phyloP scores from a whole-genome alignment of 2,797 vertebrate genomes.

The Pantherophis vulpinus region DNA sequence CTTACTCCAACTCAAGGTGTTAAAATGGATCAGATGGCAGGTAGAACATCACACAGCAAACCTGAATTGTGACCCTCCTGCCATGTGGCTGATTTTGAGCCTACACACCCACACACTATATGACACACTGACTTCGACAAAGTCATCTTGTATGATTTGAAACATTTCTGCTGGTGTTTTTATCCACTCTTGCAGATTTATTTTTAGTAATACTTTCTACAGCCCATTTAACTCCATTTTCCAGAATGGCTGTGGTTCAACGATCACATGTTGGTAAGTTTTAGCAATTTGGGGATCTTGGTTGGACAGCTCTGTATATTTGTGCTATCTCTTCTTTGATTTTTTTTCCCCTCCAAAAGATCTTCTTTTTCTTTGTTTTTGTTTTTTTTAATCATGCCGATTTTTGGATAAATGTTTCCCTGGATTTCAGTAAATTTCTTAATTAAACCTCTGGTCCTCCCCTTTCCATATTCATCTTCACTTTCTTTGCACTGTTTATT shows the following conservation, averaged over 20 bases:
- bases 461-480: not conserved
- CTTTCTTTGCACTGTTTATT: not conserved
- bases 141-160: not conserved
- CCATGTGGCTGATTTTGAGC: not conserved
- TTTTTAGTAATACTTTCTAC: not conserved
- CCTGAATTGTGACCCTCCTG: not conserved
- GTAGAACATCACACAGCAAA: not conserved
- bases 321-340: not conserved
- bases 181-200: not conserved
- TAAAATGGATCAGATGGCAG: not conserved
- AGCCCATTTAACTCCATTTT: not conserved
- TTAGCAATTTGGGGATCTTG: not conserved
- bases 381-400: not conserved
- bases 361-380: not conserved
- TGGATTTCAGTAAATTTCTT: not conserved
- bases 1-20: not conserved
- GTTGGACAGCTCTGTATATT: not conserved
- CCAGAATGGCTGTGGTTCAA: not conserved
- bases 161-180: not conserved
- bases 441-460: not conserved
- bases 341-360: not conserved
- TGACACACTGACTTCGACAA: not conserved
- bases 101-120: not conserved
- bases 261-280: not conserved
- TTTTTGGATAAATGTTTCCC: not conserved